Evolutionary conservation across 2,888 invertebrate species (phyloP), one percentile per base, ranked within the genome.

Genomic region (Acrobasis consociella): DNA sequence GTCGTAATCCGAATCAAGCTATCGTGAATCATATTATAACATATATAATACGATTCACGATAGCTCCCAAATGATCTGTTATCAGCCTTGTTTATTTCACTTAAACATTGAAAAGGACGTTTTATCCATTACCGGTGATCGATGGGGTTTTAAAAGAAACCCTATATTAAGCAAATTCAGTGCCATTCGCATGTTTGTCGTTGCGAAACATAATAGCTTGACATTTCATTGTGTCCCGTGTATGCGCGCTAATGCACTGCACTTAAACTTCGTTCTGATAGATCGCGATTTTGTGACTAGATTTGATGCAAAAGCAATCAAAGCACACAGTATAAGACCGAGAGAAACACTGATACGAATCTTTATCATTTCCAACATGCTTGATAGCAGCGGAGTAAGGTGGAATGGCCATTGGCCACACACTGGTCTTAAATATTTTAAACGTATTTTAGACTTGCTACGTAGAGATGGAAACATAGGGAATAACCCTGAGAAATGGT

Each of bases 171-270:
- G 38, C 39, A 51, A 60, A 60, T 60, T 51, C 42, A 16, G 42
- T 42, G 16, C 39, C 42, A 42, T 22, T 52, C 38, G 51, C 60
- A 13, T 39, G 17, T 49, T 37, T 37, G 51, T 3, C 38, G 16
- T 60, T 60, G 11, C 39, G 60, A 51, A 60, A 60, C 16, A 8
- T 10, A 60, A 60, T 60, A 60, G 50, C 50, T 50, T 60, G 42
- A 56, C 56, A 56, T 60, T 60, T 60, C 17, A 50, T 50, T 50
- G 49, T 59, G 50, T 16, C 37, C 37, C 50, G 38, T 37, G 60
- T 9, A 39, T 51, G 56, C 42, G 42, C 50, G 17, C 60, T 60
- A 60, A 60, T 60, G 60, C 49, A 60, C 60, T 60, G 60, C 60
- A 60, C 51, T 60, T 42, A 51, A 42, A 13, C 46, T 46, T 46